Conservation (phyloP, 1,140 invertebrate species). For the Halyomorpha halys region DNA sequence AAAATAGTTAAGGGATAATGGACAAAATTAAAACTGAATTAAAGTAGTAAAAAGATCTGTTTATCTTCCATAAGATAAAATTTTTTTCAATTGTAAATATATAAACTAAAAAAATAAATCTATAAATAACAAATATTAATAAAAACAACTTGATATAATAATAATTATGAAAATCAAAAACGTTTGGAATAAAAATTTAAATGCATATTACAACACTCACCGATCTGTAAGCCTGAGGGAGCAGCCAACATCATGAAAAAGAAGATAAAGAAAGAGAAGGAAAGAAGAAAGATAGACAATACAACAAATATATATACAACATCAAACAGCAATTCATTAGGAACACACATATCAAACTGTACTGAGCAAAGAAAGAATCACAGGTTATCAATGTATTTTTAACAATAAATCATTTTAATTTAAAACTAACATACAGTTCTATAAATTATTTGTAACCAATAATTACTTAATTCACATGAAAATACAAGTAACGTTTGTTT, state of each 20-base stretch:
- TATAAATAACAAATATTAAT: not conserved
- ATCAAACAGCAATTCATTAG: constrained; percentile 23
- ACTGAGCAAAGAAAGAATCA: constrained; percentile 9
- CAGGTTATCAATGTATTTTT: too few relatives aligned
- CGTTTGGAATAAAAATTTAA: not conserved
- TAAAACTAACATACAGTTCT: too few relatives aligned
- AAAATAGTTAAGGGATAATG: too few relatives aligned
- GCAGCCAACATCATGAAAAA: constrained; percentile 33
- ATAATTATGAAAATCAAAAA: not conserved
- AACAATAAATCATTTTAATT: too few relatives aligned
- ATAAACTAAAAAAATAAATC: not conserved
- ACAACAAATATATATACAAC: constrained; percentile 29
- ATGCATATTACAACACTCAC: constrained; percentile 36
- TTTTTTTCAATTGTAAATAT: too few relatives aligned
- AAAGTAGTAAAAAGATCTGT: too few relatives aligned
- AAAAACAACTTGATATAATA: not conserved
- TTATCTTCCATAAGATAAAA: too few relatives aligned
- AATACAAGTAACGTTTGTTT: too few relatives aligned
- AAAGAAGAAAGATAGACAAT: constrained; percentile 33
- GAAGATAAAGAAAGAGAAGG: constrained; percentile 28
- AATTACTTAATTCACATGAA: too few relatives aligned
- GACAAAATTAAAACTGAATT: too few relatives aligned
- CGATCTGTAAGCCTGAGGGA: constrained; percentile 41
- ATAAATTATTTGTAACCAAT: too few relatives aligned
- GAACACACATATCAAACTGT: constrained; percentile 21